Evolutionary conservation across 2,113 vertebrate genomes (phyloP).

Genomic region (Numida meleagris): DNA sequence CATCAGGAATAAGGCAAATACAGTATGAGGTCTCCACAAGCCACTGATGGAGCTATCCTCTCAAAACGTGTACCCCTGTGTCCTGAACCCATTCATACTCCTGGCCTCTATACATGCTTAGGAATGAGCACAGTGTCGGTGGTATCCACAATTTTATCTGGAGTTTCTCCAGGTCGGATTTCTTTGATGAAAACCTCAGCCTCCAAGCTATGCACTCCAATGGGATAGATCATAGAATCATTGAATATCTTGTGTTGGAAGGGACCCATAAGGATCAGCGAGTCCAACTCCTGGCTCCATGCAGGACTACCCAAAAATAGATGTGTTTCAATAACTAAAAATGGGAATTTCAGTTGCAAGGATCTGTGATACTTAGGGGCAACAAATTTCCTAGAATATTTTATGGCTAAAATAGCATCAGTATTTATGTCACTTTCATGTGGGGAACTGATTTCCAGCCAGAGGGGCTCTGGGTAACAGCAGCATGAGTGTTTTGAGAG

Average conservation of each 20-base stretch:
- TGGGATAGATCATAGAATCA: not conserved
- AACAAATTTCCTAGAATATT: not conserved
- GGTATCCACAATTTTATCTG: not conserved
- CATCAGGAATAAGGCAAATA: not conserved
- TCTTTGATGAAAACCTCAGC: not conserved
- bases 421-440: not conserved
- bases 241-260: too few relatives aligned
- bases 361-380: not conserved
- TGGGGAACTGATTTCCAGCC: conserved; percentile 4
- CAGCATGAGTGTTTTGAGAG: not conserved
- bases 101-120: not conserved
- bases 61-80: fast-evolving
- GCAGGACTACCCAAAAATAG: too few relatives aligned
- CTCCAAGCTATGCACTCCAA: not conserved
- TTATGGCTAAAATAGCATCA: not conserved
- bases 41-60: not conserved
- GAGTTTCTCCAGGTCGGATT: not conserved
- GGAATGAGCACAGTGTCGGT: not conserved
- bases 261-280: too few relatives aligned
- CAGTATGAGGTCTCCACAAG: not conserved
- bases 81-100: not conserved
- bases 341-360: not conserved
- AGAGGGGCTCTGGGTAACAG: not conserved
- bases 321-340: not conserved
- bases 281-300: too few relatives aligned